Conservation (phyloP, 2,797 vertebrate genomes). For the Arctocebus calabarensis region DNA sequence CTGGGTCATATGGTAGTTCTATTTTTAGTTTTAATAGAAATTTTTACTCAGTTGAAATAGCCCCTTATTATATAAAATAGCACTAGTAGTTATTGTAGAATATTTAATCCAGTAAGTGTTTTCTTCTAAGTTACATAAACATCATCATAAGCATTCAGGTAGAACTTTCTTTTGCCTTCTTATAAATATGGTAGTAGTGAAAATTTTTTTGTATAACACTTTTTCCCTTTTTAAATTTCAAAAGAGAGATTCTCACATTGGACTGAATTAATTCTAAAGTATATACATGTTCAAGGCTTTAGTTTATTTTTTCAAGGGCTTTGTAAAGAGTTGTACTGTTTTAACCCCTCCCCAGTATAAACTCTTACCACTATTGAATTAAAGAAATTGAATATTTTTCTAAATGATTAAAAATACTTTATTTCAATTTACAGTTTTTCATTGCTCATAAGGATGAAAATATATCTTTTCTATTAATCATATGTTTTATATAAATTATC, state of each 20-base stretch:
- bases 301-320: not conserved
- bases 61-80: constrained; percentile 37
- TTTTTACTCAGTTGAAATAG: not conserved
- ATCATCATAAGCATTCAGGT: not conserved
- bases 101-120: not conserved
- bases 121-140: not conserved
- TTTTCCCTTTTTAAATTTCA: not conserved
- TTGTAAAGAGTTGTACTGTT: not conserved
- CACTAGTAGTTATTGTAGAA: not conserved
- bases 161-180: not conserved
- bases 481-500: not conserved
- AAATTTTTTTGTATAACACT: not conserved
- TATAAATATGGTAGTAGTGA: not conserved
- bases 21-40: not conserved
- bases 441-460: not conserved
- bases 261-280: not conserved
- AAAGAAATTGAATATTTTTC: constrained; percentile 16
- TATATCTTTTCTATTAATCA: not conserved
- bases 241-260: not conserved
- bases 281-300: not conserved
- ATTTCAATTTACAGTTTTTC: not conserved
- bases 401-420: not conserved
- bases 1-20: not conserved
- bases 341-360: not conserved
- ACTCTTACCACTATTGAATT: not conserved